Base-by-base conservation (phyloP, 2,888 invertebrate species). In the Diarsia mendica region DNA sequence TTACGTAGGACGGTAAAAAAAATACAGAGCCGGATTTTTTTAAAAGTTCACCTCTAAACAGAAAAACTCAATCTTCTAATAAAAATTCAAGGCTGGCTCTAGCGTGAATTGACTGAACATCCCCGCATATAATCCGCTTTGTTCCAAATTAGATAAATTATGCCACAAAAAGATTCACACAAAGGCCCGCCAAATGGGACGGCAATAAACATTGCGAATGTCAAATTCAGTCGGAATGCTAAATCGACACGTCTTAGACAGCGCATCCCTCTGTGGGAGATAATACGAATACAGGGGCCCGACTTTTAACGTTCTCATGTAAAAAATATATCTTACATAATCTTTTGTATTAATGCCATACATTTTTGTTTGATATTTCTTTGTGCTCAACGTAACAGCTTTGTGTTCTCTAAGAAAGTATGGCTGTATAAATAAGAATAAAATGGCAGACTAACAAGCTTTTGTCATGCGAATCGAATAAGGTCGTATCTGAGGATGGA, bases 81-180 rank as follows among this genome's bases (percentile, higher is more conserved):
- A 85, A 83, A 82, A 86, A 87, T 80, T 80, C 82, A 81, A 85
- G 85, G 77, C 81, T 81, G 82, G 66, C 77, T 81, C 75, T 80
- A 77, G 81, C 71, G 79, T 85, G 89, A 90, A 89, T 88, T 86
- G 90, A 89, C 86, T 89, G 90, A 90, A 90, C 87, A 91, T 90
- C 90, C 89, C 87, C 88, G 85, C 90, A 87, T 84, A 90, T 90
- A 92, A 93, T 92, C 91, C 90, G 89, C 93, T 93, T 94, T 94
- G 94, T 95, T 92, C 93, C 91, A 92, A 94, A 95, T 95, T 93
- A 94, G 93, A 94, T 94, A 94, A 94, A 94, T 95, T 95, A 94
- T 92, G 91, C 92, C 92, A 92, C 92, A 93, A 93, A 95, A 94
- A 94, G 92, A 91, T 91, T 91, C 89, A 83, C 89, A 93, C 93